Conservation (phyloP, 2,113 vertebrate species). For the Phylloscopus trochiloides region DNA sequence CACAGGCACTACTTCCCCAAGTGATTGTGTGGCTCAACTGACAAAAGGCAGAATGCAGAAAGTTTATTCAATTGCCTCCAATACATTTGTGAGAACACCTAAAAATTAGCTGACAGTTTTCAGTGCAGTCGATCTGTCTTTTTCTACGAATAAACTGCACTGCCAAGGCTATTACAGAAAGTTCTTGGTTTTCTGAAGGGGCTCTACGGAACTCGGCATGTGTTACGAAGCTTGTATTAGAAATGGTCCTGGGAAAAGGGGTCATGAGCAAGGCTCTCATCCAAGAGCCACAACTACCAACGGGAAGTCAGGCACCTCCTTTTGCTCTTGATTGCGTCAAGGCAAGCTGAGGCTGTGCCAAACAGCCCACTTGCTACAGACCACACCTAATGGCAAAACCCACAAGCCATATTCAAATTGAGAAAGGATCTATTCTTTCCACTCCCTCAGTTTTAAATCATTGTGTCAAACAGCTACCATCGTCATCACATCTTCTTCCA, state of each 20-base stretch:
- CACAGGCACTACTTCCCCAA: not conserved
- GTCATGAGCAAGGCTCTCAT: not conserved
- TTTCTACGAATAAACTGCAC: not conserved
- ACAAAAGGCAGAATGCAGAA: not conserved
- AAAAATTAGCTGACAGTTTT: not conserved
- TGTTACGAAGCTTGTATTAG: not conserved
- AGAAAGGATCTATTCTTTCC: not conserved
- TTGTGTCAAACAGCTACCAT: not conserved
- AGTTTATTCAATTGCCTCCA: not conserved
- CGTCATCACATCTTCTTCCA: accelerated
- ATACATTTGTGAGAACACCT: not conserved
- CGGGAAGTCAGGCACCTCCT: not conserved
- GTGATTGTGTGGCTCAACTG: accelerated
- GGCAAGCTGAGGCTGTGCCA: not conserved
- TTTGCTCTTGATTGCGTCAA: not conserved
- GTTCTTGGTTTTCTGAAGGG: not conserved
- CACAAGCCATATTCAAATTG: not conserved
- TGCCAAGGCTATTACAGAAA: not conserved
- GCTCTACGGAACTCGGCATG: not conserved
- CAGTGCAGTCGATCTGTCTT: not conserved
- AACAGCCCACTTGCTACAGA: not conserved
- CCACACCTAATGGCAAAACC: not conserved
- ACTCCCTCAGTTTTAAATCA: not conserved
- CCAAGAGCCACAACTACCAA: not conserved
- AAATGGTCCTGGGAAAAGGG: not conserved